Evolutionary conservation across 2,113 vertebrate species (phyloP).

Genomic region (Pionites leucogaster): DNA sequence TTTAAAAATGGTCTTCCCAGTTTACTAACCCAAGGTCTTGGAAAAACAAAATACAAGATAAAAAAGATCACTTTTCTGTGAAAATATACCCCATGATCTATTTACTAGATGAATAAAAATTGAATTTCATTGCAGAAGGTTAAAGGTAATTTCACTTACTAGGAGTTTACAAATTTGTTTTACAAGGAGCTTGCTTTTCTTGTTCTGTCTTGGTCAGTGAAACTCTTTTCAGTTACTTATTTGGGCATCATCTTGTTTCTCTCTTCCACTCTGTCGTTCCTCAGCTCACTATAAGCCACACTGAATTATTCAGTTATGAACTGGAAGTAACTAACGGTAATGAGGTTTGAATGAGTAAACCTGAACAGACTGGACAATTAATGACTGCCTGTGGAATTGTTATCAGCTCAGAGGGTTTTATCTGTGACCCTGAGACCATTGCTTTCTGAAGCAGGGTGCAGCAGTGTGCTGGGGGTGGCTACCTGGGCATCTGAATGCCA

Average conservation of each 20-base stretch:
- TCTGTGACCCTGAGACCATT: rapidly evolving
- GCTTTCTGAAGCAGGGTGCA: neutral
- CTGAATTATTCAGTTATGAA: neutral
- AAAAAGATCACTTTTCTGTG: neutral
- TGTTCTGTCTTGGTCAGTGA: neutral
- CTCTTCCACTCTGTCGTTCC: neutral
- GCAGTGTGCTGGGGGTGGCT: neutral
- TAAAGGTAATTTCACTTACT: neutral
- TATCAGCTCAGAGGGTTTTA: neutral
- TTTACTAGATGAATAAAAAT: neutral
- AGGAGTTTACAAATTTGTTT: neutral
- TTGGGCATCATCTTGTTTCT: neutral
- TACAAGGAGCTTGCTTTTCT: neutral
- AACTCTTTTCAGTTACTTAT: neutral
- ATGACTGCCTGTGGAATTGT: neutral
- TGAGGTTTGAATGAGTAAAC: constrained; percentile 2
- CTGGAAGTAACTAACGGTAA: neutral
- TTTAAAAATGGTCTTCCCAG: neutral
- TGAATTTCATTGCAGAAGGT: neutral
- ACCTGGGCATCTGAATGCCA: neutral
- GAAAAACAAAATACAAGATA: neutral
- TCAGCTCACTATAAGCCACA: neutral
- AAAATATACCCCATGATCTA: neutral
- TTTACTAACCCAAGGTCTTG: neutral
- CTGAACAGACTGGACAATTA: neutral